These are phyloP conservation scores for Alfaro cultratus DNA, from an alignment of 2,797 vertebrate genomes.

Conservation along the genomic window DNA sequence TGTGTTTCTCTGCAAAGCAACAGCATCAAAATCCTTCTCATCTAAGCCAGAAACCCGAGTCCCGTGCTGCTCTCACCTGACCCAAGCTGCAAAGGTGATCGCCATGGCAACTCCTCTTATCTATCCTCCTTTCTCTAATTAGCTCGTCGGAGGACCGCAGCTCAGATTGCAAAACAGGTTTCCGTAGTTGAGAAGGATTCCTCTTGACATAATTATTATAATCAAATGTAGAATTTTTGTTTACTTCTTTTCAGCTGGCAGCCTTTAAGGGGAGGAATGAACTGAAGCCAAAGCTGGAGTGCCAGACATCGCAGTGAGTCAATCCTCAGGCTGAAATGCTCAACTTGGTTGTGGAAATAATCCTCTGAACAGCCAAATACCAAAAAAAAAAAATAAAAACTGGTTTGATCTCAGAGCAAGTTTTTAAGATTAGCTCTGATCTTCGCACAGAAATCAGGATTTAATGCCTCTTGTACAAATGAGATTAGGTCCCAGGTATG, in stretches of 20 bases:
- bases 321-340: neutral
- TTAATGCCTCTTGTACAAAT: neutral
- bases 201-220: neutral
- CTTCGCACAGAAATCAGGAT: neutral
- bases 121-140: conserved; percentile 32
- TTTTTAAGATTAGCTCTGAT: conserved; percentile 2
- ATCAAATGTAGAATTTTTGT: neutral
- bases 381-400: neutral
- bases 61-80: conserved; percentile 37
- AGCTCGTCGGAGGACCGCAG: conserved; percentile 14
- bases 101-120: conserved; percentile 36
- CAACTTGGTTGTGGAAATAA: conserved; percentile 1
- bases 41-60: conserved; percentile 46
- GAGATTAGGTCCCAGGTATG: neutral
- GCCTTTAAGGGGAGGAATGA: neutral
- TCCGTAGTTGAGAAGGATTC: conserved; percentile 11
- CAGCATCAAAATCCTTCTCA: conserved; percentile 20
- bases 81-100: conserved; percentile 35
- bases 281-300: conserved; percentile 1
- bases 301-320: conserved; percentile 1
- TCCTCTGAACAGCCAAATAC: neutral
- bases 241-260: neutral
- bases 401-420: neutral
- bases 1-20: neutral
- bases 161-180: conserved; percentile 33